These are phyloP conservation scores for Drosophila testacea DNA, from an alignment of 2,888 invertebrate genomes.

Conservation along the genomic window DNA sequence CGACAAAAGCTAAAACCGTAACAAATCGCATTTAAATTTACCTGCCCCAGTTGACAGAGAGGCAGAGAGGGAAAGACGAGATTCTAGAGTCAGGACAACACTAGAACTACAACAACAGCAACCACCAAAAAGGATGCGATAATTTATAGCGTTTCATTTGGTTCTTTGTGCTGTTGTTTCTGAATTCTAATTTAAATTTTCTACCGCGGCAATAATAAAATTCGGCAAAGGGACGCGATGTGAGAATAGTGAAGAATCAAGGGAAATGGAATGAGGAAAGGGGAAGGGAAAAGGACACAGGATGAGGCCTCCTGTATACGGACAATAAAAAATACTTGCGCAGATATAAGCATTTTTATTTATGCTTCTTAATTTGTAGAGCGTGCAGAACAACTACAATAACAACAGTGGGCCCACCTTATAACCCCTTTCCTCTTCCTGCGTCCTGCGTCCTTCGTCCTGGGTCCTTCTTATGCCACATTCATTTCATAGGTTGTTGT, in stretches of 20 bases:
- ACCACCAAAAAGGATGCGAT: slow-evolving; percentile 78
- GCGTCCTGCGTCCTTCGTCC: neutral
- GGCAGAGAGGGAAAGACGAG: neutral
- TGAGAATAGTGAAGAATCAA: neutral
- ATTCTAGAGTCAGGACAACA: slow-evolving; percentile 22
- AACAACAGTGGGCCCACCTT: slow-evolving; percentile 38
- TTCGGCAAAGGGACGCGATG: slow-evolving; percentile 40
- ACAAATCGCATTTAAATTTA: slow-evolving; percentile 83
- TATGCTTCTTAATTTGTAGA: slow-evolving; percentile 77
- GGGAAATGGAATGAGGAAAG: neutral
- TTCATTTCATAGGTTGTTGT: slow-evolving; percentile 46
- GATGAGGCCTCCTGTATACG: slow-evolving; percentile 28
- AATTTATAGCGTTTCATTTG: slow-evolving; percentile 79
- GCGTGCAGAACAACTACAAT: slow-evolving; percentile 57
- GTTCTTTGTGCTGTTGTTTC: slow-evolving; percentile 35
- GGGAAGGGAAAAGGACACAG: slow-evolving; percentile 1
- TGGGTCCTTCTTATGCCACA: slow-evolving; percentile 48
- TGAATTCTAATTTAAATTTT: slow-evolving; percentile 84
- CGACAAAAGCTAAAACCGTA: slow-evolving; percentile 78
- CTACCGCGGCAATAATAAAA: slow-evolving; percentile 78
- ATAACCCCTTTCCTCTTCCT: neutral
- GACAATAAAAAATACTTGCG: slow-evolving; percentile 55
- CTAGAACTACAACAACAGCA: slow-evolving; percentile 31
- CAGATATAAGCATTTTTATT: slow-evolving; percentile 67
- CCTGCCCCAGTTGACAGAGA: slow-evolving; percentile 62